Conservation (phyloP, 2,113 vertebrate species). For the Aix galericulata region DNA sequence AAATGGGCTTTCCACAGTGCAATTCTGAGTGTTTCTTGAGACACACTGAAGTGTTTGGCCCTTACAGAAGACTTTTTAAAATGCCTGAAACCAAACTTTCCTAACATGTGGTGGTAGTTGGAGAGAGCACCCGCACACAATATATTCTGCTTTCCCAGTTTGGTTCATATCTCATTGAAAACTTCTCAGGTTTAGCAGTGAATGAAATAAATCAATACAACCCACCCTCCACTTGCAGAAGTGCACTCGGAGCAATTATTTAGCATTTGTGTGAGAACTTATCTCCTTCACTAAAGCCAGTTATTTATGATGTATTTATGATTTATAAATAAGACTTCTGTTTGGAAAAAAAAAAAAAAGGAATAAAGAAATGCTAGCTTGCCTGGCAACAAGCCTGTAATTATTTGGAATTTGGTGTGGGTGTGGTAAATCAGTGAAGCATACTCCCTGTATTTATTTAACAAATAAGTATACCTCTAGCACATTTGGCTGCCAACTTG, state of each 20-base stretch:
- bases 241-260: background rate
- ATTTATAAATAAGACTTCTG: conserved; percentile 36
- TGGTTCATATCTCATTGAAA: background rate
- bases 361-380: background rate
- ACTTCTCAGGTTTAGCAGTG: background rate
- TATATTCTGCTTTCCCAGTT: background rate
- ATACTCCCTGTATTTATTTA: conserved; percentile 55
- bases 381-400: conserved; percentile 43
- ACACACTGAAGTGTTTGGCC: background rate
- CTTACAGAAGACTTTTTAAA: background rate
- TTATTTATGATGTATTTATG: conserved; percentile 45
- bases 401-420: conserved; percentile 2
- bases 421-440: conserved; percentile 46
- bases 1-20: background rate
- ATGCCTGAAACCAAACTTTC: background rate
- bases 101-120: background rate
- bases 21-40: background rate
- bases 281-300: background rate
- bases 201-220: background rate
- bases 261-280: conserved; percentile 3
- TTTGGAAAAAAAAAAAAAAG: background rate
- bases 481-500: background rate
- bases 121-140: background rate
- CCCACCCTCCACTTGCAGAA: background rate
- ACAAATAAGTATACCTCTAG: conserved; percentile 47